Conservation (phyloP, 2,797 vertebrate species). For the Liparis tanakae region DNA sequence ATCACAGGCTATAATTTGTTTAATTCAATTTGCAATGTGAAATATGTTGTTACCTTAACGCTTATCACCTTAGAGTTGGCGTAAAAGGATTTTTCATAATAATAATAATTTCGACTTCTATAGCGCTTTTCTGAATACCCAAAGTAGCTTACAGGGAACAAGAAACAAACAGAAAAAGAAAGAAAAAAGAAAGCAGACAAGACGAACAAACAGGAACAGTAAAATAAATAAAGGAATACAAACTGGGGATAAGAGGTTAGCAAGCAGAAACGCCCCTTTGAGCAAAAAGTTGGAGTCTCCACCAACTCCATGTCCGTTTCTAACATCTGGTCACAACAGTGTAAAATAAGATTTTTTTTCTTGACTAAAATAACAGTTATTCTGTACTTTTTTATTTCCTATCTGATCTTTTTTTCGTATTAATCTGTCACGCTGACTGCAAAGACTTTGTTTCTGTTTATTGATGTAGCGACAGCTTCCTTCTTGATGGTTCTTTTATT, state of each 20-base stretch:
- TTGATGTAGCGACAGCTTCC: neutral
- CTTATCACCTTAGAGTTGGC: too few species aligned
- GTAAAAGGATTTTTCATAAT: neutral
- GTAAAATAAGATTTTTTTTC: neutral
- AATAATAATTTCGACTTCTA: too few species aligned
- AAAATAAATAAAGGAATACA: too few species aligned
- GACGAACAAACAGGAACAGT: too few species aligned
- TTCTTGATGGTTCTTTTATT: slow-evolving; percentile 6
- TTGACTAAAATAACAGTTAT: neutral
- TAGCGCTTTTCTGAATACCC: too few species aligned
- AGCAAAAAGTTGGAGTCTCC: neutral
- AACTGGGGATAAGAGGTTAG: too few species aligned
- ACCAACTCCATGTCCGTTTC: neutral
- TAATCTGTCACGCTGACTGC: neutral
- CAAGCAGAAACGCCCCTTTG: neutral
- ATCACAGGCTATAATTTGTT: neutral
- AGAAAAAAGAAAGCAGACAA: too few species aligned
- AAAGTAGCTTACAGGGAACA: too few species aligned
- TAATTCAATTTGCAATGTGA: neutral
- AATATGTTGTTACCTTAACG: neutral
- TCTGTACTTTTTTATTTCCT: neutral
- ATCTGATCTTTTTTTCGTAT: neutral
- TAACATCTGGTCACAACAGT: neutral
- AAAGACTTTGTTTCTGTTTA: neutral
- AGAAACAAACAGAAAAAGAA: too few species aligned